Percentiles rank a stretch among this genome's conserved stretches.
phyloP scores from a whole-genome alignment of 2,113 vertebrate genomes.

The Emydura subglobosa region DNA sequence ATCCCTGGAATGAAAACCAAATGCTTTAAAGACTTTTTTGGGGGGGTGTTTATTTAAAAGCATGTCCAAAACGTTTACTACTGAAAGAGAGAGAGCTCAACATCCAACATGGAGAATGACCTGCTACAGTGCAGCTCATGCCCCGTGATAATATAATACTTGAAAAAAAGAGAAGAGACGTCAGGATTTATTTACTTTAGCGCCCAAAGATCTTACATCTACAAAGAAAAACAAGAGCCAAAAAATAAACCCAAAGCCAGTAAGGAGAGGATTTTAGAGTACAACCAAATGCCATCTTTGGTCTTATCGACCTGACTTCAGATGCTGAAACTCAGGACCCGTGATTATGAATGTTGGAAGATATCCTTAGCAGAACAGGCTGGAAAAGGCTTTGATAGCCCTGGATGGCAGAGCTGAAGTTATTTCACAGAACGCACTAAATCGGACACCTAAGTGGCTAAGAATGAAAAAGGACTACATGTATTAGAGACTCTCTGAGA shows the following conservation, averaged over 20 bases:
- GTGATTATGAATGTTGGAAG: neutral
- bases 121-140: neutral
- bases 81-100: neutral
- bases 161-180: neutral
- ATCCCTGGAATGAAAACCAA: neutral
- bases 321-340: neutral
- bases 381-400: accelerated
- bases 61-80: neutral
- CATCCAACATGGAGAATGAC: neutral
- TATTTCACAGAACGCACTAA: accelerated
- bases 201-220: neutral
- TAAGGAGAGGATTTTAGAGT: accelerated
- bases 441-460: accelerated
- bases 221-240: neutral
- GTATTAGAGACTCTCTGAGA: neutral
- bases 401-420: accelerated
- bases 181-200: neutral
- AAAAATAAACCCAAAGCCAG: neutral
- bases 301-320: neutral
- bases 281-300: neutral
- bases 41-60: neutral
- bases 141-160: neutral
- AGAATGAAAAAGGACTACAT: accelerated
- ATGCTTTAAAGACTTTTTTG: neutral
- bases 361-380: neutral